phyloP scores from a whole-genome alignment of 2,113 vertebrate genomes.

The Propithecus coquereli region DNA sequence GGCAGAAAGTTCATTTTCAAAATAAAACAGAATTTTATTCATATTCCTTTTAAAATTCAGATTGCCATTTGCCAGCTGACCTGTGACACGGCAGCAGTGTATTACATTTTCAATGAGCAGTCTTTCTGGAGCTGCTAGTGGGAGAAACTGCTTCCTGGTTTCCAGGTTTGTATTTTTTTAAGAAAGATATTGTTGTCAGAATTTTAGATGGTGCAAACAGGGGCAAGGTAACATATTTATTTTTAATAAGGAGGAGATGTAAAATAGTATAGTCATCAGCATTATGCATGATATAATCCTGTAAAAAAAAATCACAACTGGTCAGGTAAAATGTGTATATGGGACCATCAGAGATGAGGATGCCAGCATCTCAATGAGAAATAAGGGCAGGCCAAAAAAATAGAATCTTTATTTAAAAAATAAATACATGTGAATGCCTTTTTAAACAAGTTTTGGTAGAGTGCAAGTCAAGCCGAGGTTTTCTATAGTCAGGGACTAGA shows the following conservation, averaged over 20 bases:
- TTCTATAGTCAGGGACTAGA: constrained; percentile 82
- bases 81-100: constrained; percentile 99
- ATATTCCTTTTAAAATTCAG: constrained; percentile 99
- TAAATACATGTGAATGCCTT: constrained; percentile 80
- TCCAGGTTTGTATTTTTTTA: constrained; percentile 74
- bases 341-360: constrained; percentile 76
- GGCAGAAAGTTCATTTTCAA: constrained; percentile 99
- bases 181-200: constrained; percentile 84
- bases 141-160: constrained; percentile 84
- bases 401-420: constrained; percentile 82
- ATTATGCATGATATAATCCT: constrained; percentile 72
- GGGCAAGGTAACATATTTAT: constrained; percentile 84
- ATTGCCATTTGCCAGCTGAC: constrained; percentile 99
- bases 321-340: constrained; percentile 72
- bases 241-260: constrained; percentile 84
- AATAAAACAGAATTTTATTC: constrained; percentile 99
- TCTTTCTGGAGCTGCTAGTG: constrained; percentile 85
- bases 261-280: constrained; percentile 75
- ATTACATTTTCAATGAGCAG: constrained; percentile 99
- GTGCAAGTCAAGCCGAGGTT: constrained; percentile 83
- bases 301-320: constrained; percentile 60
- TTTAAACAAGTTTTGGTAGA: constrained; percentile 84
- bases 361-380: constrained; percentile 74
- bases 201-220: constrained; percentile 84
- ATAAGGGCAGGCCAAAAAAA: constrained; percentile 77